phyloP scores from a whole-genome alignment of 2,113 vertebrate genomes.

The Phyllopteryx taeniolatus region DNA sequence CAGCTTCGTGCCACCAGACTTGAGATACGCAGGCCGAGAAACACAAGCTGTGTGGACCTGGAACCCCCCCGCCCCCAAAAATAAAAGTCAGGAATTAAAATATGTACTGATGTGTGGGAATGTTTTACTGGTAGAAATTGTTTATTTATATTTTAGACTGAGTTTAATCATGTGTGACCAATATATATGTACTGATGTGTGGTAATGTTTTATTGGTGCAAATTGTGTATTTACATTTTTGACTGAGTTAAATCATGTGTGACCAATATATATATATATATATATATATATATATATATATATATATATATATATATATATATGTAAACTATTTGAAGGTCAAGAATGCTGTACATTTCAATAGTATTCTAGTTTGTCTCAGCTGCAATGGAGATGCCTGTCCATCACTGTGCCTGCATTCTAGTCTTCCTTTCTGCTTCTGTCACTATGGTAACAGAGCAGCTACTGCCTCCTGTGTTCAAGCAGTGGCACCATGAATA shows the following conservation, averaged over 20 bases:
- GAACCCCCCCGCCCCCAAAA: neutral
- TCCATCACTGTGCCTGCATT: constrained; percentile 50
- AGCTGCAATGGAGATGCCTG: constrained; percentile 24
- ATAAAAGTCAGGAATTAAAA: neutral
- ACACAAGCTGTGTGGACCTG: constrained; percentile 83
- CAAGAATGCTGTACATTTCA: neutral
- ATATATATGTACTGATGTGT: neutral
- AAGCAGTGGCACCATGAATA: constrained; percentile 56
- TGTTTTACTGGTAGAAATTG: neutral
- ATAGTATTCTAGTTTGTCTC: neutral
- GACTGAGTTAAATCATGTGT: neutral
- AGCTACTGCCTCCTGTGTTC: constrained; percentile 54
- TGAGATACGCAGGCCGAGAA: constrained; percentile 81
- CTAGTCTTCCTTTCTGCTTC: constrained; percentile 53
- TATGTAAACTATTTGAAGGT: too few relatives aligned
- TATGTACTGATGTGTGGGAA: neutral
- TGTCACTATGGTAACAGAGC: constrained; percentile 68
- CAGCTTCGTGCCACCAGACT: constrained; percentile 78
- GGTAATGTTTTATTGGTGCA: neutral
- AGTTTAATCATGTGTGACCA: neutral
- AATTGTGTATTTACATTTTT: too few relatives aligned
- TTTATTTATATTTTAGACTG: neutral
- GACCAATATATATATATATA: neutral
- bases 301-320: too few relatives aligned
- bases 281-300: too few relatives aligned